These are phyloP conservation scores for Sylvia atricapilla DNA, from an alignment of 2,113 vertebrate genomes.

Conservation along the genomic window DNA sequence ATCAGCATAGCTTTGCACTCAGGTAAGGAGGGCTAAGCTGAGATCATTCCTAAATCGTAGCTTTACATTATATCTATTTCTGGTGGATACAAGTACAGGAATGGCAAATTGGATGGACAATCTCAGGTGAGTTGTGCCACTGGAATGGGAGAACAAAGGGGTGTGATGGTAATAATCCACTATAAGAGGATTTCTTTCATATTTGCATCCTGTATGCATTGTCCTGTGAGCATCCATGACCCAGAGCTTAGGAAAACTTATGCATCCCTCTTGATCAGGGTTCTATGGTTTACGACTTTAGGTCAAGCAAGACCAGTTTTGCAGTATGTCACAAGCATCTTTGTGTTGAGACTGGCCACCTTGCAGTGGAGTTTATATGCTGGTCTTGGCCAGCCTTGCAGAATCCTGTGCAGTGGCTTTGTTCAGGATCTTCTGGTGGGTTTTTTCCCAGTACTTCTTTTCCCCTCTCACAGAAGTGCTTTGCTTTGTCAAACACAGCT, in stretches of 20 bases:
- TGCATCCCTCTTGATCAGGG: not conserved
- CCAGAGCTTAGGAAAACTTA: not conserved
- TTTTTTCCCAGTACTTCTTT: not conserved
- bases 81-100: not conserved
- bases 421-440: fast-evolving
- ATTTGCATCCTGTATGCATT: not conserved
- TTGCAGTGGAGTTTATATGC: not conserved
- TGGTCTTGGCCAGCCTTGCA: not conserved
- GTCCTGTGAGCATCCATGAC: not conserved
- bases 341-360: not conserved
- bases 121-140: not conserved
- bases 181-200: not conserved
- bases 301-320: not conserved
- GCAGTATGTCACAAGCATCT: not conserved
- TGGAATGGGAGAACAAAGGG: not conserved
- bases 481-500: not conserved
- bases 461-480: not conserved
- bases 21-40: not conserved
- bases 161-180: fast-evolving
- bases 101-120: not conserved
- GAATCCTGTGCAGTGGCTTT: not conserved
- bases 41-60: not conserved
- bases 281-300: not conserved
- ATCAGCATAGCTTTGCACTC: not conserved
- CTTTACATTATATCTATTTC: not conserved